Base-by-base conservation (phyloP, 2,888 invertebrate species). In the Chrysolina haemoptera region DNA sequence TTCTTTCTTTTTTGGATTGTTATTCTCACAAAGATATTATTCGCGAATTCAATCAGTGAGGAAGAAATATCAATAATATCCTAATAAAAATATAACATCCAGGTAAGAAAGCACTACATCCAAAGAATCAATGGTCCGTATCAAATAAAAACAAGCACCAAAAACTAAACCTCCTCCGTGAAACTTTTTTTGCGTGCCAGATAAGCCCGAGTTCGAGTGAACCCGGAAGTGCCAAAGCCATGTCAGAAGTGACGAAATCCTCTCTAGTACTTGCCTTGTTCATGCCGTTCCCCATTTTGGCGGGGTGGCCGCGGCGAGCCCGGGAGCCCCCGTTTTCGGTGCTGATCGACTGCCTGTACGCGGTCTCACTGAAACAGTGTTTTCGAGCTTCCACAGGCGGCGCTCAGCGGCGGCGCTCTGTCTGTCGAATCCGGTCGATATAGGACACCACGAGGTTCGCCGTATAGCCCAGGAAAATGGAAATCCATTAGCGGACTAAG, bases 231-330 rank as follows among this genome's bases (percentile, higher is more conserved):
- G 55, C 55, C 12, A 62, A 67, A 55, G 46, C 64, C 69, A 66
- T 69, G 40, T 65, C 55, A 62, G 18, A 27, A 67, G 41, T 41
- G 20, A 14, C 14, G 40, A 53, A 71, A 55, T 27, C 12, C 55
- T 63, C 12, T 65, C 48, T 64, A 69, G 78, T 70, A 85, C 88
- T 90, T 89, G 95, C 95, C 94, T 95, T 95, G 89, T 95, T 95
- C 95, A 95, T 95, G 89, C 95, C 95, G 93, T 95, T 95, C 89
- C 95, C 95, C 95, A 95, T 93, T 74, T 62, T 77, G 63, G 70
- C 73, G 71, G 73, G 73, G 75, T 20, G 73, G 73, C 71, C 75
- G 70, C 77, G 71, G 73, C 66, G 55, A 70, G 68, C 75, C 73
- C 68, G 62, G 64, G 66, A 73, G 73, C 65, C 70, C 73, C 73